Evolutionary conservation across 2,113 vertebrate genomes (phyloP), one percentile per base, ranked within the genome.

Genomic region (Laticauda colubrina): DNA sequence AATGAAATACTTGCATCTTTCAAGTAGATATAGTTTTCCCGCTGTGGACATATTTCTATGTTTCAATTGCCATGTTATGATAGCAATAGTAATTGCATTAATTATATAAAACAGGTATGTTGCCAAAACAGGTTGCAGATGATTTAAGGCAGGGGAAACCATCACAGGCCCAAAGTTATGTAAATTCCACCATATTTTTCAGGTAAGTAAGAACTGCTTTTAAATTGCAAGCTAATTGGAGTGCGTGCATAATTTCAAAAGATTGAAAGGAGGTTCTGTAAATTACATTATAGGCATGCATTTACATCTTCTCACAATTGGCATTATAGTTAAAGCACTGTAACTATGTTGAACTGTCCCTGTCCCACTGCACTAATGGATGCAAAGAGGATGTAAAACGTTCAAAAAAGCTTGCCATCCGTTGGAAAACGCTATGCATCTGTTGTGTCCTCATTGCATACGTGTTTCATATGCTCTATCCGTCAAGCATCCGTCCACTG

Each of bases 141-240:
- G 98, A 98, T 89, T 97, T 99, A 59, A 98, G 98, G 81, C 98
- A 98, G 94, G 98, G 98, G 2, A 98, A 98, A 94, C 97, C 94
- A 0, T 93, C 95, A 34, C 96, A 98, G 96, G 98, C 98, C 94
- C 98, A 98, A 95, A 98, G 98, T 95, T 99, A 98, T 23, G 95
- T 97, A 95, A 98, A 98, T 91, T 97, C 97, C 10, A 98, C 98
- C 0, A 95, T 99, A 93, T 99, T 98, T 97, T 99, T 98, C 97
- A 98, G 98, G 98, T 98, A 97, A 94, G 94, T 85, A 90, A 85
- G 94, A 91, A 88, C 53, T 57, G 91, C 53, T 51, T 57, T 85
- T 88, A 3, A 9, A 85, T 55, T 95, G 93, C 14, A 94, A 89
- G 5, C 91, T 56, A 54, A 6, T 2, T 56, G 39, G 45, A 4